Evolutionary conservation across 2,888 invertebrate genomes (phyloP), one percentile per base, ranked within the genome.

Genomic region (Cancer borealis): DNA sequence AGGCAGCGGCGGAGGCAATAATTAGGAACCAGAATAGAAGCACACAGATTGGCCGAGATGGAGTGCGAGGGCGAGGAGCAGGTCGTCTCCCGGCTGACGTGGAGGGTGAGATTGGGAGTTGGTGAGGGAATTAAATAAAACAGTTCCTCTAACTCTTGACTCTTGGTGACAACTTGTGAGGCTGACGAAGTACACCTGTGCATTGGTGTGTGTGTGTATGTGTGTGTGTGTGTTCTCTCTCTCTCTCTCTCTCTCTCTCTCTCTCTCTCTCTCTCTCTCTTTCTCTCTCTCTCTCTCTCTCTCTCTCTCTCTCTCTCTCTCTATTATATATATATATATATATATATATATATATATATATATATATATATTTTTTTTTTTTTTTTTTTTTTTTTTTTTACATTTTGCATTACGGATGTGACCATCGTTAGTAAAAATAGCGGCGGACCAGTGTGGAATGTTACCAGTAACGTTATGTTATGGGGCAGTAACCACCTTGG

Each of bases 11-110:
- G 88, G 46, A 17, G 49, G 14, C 49, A 49, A 90, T 90, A 90
- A 90, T 90, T 90, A 49, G 89, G n/a, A 49, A 26, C 54, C 54
- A 66, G 47, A 88, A 49, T 46, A 46, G 88, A 45, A 49, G 47
- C 88, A 30, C 46, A n/a, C 46, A 49, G 46, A 88, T 46, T 88
- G 88, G 46, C 49, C 90, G 79, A 26, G 79, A n/a, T 21, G 49
- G 90, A 54, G 90, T 45, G 54, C n/a, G 90, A 90, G 26, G 30
- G 90, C n/a, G 90, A 91, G 91, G 66, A 90, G 79, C 79, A 79
- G 79, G 79, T 79, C 30, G 79, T 79, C 79, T 79, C 79, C 3
- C 12, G 30, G 30, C 79, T 79, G 79, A 79, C 79, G 30, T 30
- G 79, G 79, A 79, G 30, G 26, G 30, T 30, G 30, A 79, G 79